A percentile compares a stretch with the other conserved stretches of the same genome.
phyloP scores from a whole-genome alignment of 2,797 vertebrate species.

The Martes flavigula region DNA sequence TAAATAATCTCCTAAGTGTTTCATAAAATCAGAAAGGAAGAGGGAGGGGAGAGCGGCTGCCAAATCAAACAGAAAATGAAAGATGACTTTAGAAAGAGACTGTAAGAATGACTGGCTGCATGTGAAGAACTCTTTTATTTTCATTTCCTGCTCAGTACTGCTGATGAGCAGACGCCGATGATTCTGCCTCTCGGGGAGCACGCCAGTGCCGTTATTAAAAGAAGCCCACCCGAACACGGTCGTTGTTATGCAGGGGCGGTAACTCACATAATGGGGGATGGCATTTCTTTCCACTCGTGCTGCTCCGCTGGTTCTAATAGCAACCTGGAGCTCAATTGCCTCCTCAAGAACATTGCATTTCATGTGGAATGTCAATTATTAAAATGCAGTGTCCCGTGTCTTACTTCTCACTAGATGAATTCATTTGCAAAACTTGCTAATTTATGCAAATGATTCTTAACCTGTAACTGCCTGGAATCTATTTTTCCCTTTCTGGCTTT shows the following conservation, averaged over 20 bases:
- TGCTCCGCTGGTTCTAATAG: constrained; percentile 93
- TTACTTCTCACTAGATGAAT: constrained; percentile 89
- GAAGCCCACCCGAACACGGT: constrained; percentile 89
- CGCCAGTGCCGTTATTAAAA: constrained; percentile 89
- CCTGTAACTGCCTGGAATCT: constrained; percentile 83
- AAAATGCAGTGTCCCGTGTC: constrained; percentile 90
- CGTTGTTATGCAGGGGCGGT: constrained; percentile 94
- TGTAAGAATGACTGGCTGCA: constrained; percentile 54
- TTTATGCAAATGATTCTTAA: constrained; percentile 89
- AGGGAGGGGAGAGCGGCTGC: background rate
- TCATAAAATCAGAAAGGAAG: constrained; percentile 68
- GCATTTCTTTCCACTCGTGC: constrained; percentile 89
- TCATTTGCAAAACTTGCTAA: constrained; percentile 89
- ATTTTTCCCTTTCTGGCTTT: constrained; percentile 75
- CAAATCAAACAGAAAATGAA: constrained; percentile 73
- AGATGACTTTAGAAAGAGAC: constrained; percentile 68
- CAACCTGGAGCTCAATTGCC: constrained; percentile 90
- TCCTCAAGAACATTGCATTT: constrained; percentile 89
- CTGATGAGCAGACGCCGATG: constrained; percentile 71
- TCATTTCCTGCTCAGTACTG: constrained; percentile 89
- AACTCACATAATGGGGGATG: constrained; percentile 88
- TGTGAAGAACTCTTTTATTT: constrained; percentile 84
- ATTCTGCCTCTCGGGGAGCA: constrained; percentile 57
- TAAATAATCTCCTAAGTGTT: constrained; percentile 67
- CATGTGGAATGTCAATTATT: constrained; percentile 91